Conservation (phyloP, 2,797 vertebrate species). For the Brotogeris chrysoptera region DNA sequence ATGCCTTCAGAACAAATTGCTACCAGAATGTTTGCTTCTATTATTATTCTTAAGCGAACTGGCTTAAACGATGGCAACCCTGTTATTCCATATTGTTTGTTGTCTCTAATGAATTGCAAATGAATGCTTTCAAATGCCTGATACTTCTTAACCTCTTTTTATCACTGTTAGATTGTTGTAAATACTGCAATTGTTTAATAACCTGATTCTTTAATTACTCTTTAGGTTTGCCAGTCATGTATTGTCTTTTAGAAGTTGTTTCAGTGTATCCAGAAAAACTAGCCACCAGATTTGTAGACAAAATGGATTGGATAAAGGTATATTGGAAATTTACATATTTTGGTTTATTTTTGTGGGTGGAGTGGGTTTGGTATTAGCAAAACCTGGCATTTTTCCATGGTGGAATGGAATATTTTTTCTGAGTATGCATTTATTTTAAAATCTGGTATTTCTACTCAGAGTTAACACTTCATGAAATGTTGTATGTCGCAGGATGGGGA, state of each 20-base stretch:
- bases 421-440: not conserved
- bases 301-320: constrained; percentile 98
- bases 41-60: too few relatives aligned
- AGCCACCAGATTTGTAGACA: constrained; percentile 87
- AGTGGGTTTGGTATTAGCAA: not conserved
- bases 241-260: constrained; percentile 94
- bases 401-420: not conserved
- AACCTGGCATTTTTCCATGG: not conserved
- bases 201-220: not conserved
- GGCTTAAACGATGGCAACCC: too few relatives aligned
- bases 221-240: constrained; percentile 95
- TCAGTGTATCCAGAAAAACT: constrained; percentile 93
- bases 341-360: fast-evolving
- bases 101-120: not conserved
- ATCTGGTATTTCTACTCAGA: not conserved
- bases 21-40: not conserved
- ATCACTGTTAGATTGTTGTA: not conserved
- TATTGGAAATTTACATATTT: not conserved
- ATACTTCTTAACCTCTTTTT: not conserved
- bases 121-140: not conserved
- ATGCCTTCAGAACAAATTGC: not conserved
- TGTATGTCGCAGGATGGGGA: not conserved
- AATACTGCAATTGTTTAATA: not conserved
- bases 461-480: not conserved
- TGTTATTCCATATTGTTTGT: not conserved